phyloP scores from a whole-genome alignment of 2,888 invertebrate species.

The Torymus aiolomorphi region DNA sequence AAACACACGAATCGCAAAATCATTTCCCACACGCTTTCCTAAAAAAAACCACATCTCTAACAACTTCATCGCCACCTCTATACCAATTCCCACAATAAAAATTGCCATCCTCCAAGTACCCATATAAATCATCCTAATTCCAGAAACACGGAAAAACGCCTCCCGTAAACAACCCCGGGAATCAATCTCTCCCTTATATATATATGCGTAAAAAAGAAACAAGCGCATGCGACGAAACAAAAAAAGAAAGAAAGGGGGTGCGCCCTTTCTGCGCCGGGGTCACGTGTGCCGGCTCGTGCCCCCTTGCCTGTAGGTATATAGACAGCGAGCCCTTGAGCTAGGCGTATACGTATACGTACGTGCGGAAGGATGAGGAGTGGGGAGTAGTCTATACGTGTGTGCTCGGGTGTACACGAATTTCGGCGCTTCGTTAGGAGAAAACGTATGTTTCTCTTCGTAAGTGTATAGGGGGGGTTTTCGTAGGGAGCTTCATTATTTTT shows the following conservation, averaged over 20 bases:
- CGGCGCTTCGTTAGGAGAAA: constrained; percentile 28
- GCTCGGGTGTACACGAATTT: background rate
- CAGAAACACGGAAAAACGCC: constrained; percentile 24
- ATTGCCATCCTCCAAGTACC: background rate
- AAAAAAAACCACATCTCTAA: background rate
- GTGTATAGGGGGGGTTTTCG: background rate
- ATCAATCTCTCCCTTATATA: constrained; percentile 6
- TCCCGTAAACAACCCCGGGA: constrained; percentile 1
- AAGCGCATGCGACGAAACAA: background rate
- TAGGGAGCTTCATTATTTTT: background rate
- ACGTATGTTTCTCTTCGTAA: background rate
- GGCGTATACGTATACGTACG: too few species aligned
- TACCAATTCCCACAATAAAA: constrained; percentile 51
- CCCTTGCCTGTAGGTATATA: too few species aligned
- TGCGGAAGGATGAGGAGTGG: background rate
- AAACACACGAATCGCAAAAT: background rate
- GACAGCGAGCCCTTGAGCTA: too few species aligned
- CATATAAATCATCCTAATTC: constrained; percentile 34
- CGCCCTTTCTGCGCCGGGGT: background rate
- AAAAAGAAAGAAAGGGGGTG: constrained; percentile 23
- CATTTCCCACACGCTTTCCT: too few species aligned
- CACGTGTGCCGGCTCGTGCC: background rate
- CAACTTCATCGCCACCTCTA: constrained; percentile 11
- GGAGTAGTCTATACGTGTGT: background rate
- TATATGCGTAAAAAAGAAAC: background rate